Evolutionary conservation across 1,140 invertebrate genomes (phyloP), one percentile per base, ranked within the genome.

Genomic region (Trinorchestia longiramus): DNA sequence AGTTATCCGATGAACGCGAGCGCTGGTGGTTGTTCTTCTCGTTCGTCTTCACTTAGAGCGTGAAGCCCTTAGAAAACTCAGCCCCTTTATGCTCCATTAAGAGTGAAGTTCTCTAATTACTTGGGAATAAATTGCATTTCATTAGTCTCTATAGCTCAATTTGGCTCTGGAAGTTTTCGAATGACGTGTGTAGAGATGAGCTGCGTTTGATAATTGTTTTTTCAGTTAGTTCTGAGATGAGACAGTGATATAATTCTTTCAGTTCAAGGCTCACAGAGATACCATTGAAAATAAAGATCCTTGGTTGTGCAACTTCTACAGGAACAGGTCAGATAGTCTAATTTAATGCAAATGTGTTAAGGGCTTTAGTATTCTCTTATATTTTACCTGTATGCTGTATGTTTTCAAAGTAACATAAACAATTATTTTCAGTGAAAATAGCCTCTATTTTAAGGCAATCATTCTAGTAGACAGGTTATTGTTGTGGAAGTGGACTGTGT

Each of bases 21-120:
- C 8, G 15, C 19, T 23, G 40, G 44, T 94, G 92, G 92, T 36
- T 40, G 92, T 94, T 28, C 36, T 42, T 45, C 40, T 28, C 43
- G 92, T 28, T 94, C 43, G 43, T 44, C 43, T 40, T 94, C 43
- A 94, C 43, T n/a, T 11, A 36, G 19, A 45, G 43, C 43, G 41
- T n/a, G 43, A 94, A 44, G 43, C 92, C 47, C 44, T 36, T 45
- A 8, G 41, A 94, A 94, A 94, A 94, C 92, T 94, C 43, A 47
- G 92, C 44, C 40, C 92, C 92, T 94, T 94, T 94, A 94, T 94
- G 92, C 43, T 40, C 92, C 92, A 47, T 94, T 94, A 94, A 94
- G 92, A 94, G 92, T 94, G 92, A 94, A 94, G 92, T 94, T 94
- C 92, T 47, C 92, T 94, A 94, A 94, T 94, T 94, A 94, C 92